Conservation (phyloP, 2,797 vertebrate genomes). For the Meriones psammophilus region DNA sequence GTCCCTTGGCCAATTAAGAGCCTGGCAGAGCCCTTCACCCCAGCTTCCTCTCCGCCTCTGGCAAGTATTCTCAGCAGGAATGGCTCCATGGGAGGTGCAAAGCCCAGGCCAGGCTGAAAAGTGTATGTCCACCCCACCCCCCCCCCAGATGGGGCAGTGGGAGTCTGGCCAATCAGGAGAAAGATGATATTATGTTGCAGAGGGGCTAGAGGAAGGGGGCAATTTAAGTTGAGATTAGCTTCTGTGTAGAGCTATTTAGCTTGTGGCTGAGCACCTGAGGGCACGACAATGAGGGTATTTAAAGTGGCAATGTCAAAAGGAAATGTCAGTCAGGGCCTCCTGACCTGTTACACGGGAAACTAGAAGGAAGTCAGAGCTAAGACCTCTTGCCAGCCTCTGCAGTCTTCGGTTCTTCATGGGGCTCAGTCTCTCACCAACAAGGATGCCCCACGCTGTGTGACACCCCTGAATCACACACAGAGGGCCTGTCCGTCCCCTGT, state of each 20-base stretch:
- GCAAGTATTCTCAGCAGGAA: background rate
- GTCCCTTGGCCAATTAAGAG: background rate
- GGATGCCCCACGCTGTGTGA: background rate
- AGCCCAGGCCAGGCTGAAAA: constrained; percentile 28
- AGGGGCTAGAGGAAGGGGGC: background rate
- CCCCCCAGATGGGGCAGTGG: background rate
- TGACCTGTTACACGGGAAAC: constrained; percentile 5
- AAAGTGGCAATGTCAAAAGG: constrained; percentile 37
- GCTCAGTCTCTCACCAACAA: background rate
- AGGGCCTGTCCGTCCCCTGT: background rate
- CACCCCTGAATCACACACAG: background rate
- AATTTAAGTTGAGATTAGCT: constrained; percentile 14
- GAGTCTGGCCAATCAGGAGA: constrained; percentile 3
- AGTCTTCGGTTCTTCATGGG: background rate
- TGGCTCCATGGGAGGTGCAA: background rate
- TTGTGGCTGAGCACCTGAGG: background rate
- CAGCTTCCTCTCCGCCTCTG: background rate
- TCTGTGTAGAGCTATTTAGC: constrained; percentile 31
- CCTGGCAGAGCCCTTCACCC: background rate
- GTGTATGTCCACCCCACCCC: background rate
- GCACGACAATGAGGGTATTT: constrained; percentile 61
- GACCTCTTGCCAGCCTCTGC: background rate
- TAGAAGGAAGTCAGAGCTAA: background rate
- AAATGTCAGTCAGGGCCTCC: background rate
- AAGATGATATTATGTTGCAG: constrained; percentile 42